Percentiles rank a stretch among this genome's conserved stretches.
Conservation (phyloP, 37 sponge, comb jelly and placozoan genomes). For the Ianthella basta region DNA sequence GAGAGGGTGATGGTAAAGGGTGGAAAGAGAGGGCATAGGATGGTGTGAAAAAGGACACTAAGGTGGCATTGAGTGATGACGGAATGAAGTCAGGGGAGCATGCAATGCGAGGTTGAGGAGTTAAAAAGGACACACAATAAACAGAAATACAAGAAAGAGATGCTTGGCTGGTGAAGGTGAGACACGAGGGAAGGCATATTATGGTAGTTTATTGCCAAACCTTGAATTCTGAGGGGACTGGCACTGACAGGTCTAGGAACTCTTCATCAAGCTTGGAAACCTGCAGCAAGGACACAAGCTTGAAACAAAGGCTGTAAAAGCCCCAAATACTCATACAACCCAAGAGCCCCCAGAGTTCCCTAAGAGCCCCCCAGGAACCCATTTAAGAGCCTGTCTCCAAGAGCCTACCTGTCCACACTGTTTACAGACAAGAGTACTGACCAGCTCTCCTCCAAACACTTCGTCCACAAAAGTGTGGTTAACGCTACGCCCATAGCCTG, state of each 20-base stretch:
- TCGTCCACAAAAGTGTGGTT: constrained; percentile 80
- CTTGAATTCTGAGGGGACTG: constrained; percentile 58
- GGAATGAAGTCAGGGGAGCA: neutral
- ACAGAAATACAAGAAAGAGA: neutral
- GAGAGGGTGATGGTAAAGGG: neutral
- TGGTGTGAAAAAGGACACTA: neutral
- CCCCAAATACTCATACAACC: neutral
- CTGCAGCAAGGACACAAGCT: constrained; percentile 28
- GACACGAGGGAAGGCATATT: neutral
- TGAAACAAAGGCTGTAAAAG: neutral
- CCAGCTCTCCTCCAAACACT: constrained; percentile 82
- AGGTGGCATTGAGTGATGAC: neutral
- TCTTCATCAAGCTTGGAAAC: constrained; percentile 54
- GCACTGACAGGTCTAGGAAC: constrained; percentile 87
- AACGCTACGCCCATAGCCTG: constrained; percentile 47
- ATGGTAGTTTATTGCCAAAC: constrained; percentile 23
- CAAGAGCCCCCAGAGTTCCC: neutral
- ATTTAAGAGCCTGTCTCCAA: no score
- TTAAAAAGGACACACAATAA: neutral
- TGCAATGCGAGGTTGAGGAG: neutral
- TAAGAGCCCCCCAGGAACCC: no score
- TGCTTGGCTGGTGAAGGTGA: neutral
- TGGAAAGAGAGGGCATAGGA: constrained; percentile 2
- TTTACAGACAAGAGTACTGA: constrained; percentile 73
- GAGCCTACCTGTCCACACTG: constrained; percentile 64